Evolutionary conservation across 2,888 invertebrate species (phyloP).

Genomic region (Xylota sylvarum): DNA sequence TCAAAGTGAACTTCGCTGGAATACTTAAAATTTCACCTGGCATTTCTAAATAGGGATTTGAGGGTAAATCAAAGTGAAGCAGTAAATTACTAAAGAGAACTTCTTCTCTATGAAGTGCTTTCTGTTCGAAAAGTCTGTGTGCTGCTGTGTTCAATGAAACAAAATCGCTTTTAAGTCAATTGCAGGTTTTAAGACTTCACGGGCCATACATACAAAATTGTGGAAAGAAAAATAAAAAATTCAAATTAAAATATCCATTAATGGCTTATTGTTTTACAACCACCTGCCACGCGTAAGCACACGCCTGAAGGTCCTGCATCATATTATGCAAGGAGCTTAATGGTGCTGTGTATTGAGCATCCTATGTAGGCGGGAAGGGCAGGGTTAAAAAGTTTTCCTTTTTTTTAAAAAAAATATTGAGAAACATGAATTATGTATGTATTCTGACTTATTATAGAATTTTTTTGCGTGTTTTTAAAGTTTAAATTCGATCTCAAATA

Average conservation of each 20-base stretch:
- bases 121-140: not conserved
- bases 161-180: conserved; percentile 36
- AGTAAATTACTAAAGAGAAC: conserved; percentile 61
- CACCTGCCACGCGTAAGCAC: conserved; percentile 6
- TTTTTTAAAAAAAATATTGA: too few relatives aligned
- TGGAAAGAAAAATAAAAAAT: too few relatives aligned
- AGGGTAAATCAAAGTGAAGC: conserved; percentile 57
- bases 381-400: not conserved
- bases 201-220: not conserved
- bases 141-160: not conserved
- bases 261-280: conserved; percentile 47
- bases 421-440: too few relatives aligned
- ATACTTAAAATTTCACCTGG: conserved; percentile 68
- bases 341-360: not conserved
- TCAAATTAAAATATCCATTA: conserved; percentile 48
- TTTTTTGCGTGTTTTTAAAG: too few relatives aligned
- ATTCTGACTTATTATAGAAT: too few relatives aligned
- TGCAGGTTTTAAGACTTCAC: conserved; percentile 1
- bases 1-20: conserved; percentile 57
- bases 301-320: not conserved
- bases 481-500: too few relatives aligned
- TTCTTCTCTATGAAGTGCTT: conserved; percentile 42
- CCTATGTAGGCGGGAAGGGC: not conserved
- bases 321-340: not conserved
- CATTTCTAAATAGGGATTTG: conserved; percentile 63